Evolutionary conservation across 1,140 invertebrate genomes (phyloP).

Genomic region (Daktulosphaira vitifoliae): DNA sequence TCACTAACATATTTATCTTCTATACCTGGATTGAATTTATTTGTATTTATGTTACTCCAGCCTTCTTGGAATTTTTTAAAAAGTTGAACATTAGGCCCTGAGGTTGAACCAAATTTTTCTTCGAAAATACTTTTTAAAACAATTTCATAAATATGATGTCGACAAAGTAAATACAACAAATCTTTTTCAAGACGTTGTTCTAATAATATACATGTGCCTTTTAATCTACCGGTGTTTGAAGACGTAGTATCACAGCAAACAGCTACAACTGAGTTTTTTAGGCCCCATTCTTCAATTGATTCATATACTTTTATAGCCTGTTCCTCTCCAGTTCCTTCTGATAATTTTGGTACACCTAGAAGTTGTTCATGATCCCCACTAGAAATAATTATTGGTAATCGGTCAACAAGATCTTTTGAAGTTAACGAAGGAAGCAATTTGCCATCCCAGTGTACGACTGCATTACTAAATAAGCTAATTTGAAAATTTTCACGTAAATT

Average conservation of each 20-base stretch:
- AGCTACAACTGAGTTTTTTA: slow-evolving; percentile 1
- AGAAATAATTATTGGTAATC: slow-evolving; percentile 25
- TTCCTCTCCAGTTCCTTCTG: neutral
- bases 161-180: slow-evolving; percentile 32
- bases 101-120: slow-evolving; percentile 15
- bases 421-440: slow-evolving; percentile 36
- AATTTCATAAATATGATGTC: slow-evolving; percentile 35
- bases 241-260: slow-evolving; percentile 42
- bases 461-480: slow-evolving; percentile 1
- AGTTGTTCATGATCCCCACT: too few relatives aligned
- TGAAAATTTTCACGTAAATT: neutral
- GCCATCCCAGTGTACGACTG: slow-evolving; percentile 37
- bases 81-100: slow-evolving; percentile 31
- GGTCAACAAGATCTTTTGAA: neutral
- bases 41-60: slow-evolving; percentile 28
- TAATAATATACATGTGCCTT: slow-evolving; percentile 36
- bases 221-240: slow-evolving; percentile 40
- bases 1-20: slow-evolving; percentile 12
- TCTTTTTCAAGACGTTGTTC: slow-evolving; percentile 31
- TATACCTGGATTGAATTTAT: slow-evolving; percentile 9
- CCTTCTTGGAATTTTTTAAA: slow-evolving; percentile 35
- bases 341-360: slow-evolving; percentile 5
- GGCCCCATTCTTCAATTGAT: slow-evolving; percentile 12
- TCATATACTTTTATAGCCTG: slow-evolving; percentile 22
- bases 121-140: slow-evolving; percentile 34